phyloP scores from a whole-genome alignment of 2,113 vertebrate genomes.

The Leucoraja erinaceus region DNA sequence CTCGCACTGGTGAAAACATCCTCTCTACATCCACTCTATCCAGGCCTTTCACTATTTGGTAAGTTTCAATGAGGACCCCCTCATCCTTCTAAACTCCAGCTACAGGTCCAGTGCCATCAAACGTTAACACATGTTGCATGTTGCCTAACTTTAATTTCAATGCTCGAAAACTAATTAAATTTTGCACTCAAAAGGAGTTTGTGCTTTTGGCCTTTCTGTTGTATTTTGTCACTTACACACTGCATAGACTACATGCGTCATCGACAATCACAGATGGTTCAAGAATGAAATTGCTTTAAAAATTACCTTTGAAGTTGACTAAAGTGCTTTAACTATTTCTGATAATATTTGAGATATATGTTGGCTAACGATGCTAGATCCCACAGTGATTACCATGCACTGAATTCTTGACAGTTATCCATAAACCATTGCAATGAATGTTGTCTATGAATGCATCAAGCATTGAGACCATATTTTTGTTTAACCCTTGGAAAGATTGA shows the following conservation, averaged over 20 bases:
- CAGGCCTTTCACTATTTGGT: no score
- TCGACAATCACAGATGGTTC: no score
- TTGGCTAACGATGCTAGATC: not conserved
- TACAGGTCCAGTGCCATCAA: no score
- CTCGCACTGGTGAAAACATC: no score
- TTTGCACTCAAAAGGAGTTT: not conserved
- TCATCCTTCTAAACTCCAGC: no score
- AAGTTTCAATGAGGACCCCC: no score
- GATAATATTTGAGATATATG: not conserved
- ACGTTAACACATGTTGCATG: no score
- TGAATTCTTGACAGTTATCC: not conserved
- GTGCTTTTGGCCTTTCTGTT: not conserved
- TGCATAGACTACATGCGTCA: not conserved
- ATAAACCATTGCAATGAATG: not conserved
- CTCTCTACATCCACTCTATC: no score
- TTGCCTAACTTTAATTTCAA: not conserved
- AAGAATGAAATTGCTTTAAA: no score
- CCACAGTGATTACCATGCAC: not conserved
- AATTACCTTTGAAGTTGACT: not conserved
- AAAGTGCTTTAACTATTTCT: not conserved
- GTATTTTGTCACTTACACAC: not conserved
- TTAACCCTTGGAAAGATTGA: not conserved
- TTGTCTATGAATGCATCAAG: not conserved
- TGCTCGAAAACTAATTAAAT: not conserved
- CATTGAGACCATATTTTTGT: not conserved